Conservation (phyloP, 2,113 vertebrate species). For the Fulmarus glacialis region DNA sequence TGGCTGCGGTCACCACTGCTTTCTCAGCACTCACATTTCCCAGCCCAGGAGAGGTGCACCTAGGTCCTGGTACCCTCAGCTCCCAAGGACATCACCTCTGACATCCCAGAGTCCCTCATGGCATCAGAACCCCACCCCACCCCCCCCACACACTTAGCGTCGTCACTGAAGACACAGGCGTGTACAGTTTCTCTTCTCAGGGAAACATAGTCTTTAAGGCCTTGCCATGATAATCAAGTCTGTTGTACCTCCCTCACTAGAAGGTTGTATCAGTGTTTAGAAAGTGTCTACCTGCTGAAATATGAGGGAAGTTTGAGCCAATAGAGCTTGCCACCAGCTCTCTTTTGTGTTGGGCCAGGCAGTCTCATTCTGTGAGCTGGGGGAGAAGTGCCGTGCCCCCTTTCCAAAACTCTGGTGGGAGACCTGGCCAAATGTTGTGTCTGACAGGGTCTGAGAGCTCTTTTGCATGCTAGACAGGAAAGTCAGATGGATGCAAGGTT, state of each 20-base stretch:
- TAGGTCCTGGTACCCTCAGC: not conserved
- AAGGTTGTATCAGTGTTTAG: not conserved
- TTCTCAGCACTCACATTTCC: not conserved
- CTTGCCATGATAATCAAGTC: not conserved
- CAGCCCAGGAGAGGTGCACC: not conserved
- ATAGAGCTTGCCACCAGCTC: not conserved
- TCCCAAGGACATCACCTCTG: not conserved
- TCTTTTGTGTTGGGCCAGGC: not conserved
- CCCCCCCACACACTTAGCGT: accelerated
- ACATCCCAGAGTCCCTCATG: not conserved
- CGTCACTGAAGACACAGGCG: not conserved
- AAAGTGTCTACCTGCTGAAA: not conserved
- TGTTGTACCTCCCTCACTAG: not conserved
- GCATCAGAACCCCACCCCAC: not conserved
- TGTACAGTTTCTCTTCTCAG: not conserved
- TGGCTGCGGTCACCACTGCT: not conserved
- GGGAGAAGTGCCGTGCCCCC: not conserved
- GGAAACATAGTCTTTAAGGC: not conserved
- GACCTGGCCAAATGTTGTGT: not conserved
- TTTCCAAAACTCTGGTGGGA: not conserved
- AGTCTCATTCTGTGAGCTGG: not conserved
- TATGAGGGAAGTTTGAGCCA: not conserved
- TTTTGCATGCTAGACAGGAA: not conserved
- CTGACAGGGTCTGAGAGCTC: not conserved
- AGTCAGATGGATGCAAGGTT: not conserved